These are phyloP conservation scores for Cheilosia variabilis DNA, from an alignment of 2,888 invertebrate genomes.

Conservation along the genomic window DNA sequence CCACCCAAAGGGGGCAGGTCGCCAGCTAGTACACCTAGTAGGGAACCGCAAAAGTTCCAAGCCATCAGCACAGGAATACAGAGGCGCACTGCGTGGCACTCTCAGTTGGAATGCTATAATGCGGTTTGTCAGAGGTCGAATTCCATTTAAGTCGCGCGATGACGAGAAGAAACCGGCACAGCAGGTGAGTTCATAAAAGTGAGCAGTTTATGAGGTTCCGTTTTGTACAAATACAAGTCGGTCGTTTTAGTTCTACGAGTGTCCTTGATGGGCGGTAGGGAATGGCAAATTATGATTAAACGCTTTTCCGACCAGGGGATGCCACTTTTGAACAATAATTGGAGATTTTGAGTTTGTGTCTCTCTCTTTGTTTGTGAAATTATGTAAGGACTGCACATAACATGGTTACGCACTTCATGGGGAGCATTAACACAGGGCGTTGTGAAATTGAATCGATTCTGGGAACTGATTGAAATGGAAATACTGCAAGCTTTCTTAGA, in stretches of 20 bases:
- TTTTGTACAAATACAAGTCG: background rate
- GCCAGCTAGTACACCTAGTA: background rate
- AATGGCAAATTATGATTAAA: background rate
- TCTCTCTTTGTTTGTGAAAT: background rate
- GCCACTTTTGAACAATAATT: background rate
- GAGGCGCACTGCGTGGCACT: background rate
- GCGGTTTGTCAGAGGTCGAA: slow-evolving; percentile 26
- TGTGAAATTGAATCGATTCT: background rate
- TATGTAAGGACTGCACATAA: background rate
- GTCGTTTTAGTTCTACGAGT: background rate
- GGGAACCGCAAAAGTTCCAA: slow-evolving; percentile 31
- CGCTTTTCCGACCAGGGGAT: background rate
- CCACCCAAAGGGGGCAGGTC: background rate
- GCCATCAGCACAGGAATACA: background rate
- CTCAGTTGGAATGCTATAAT: slow-evolving; percentile 36
- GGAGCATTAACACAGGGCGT: background rate
- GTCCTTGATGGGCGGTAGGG: background rate
- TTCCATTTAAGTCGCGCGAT: slow-evolving; percentile 3
- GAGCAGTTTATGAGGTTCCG: slow-evolving; percentile 21
- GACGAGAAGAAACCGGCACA: background rate
- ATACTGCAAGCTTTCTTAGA: too few species aligned
- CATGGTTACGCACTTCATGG: background rate
- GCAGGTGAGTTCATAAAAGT: slow-evolving; percentile 19
- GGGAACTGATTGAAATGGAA: background rate
- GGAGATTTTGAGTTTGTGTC: background rate